Base-by-base conservation (phyloP, 2,113 vertebrate species). In the Hyaena hyaena region DNA sequence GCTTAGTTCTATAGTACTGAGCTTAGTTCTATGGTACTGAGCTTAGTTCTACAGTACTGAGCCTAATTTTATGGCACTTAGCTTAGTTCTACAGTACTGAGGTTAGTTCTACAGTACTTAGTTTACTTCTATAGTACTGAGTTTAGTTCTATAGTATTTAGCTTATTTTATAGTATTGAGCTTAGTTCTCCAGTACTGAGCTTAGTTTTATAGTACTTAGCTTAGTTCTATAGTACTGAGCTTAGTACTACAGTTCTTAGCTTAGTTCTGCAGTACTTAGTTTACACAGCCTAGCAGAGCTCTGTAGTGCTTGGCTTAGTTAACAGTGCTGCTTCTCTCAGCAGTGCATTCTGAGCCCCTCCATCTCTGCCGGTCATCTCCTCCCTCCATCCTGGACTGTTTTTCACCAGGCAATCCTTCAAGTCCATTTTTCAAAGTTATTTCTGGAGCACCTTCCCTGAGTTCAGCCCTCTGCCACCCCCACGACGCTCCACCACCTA, bases 301-400 rank as follows among this genome's bases (percentile, higher is more conserved):
- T 71, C 69, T 17, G 15, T 69, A 4, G 15, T n/a, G 68, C 68
- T 39, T 74, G 39, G 65, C 14, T 15, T 33, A 68, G 31, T 33
- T 33, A 31, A 0, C 3, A 0, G 0, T 8, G 71, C 45, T 12
- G 12, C 11, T 3, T 48, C 66, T 71, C 68, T 26, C 24, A 5
- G 5, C 17, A 50, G 28, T 11, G 16, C 31, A 19, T 61, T 33
- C 50, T 65, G 21, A 43, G 33, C 9, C 35, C 55, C 28, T 15
- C 17, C 4, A 0, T 4, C 39, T 73, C 28, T 3, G 4, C 35
- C 1, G 17, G 21, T 66, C 23, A 0, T 15, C n/a, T 28, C 35
- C 17, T 71, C 74, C 35, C 7, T 5, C 39, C 24, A 16, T 8
- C 14, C 1, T 8, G 1, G 26, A 6, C 11, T 15, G 55, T 26